Percentiles rank a stretch among this genome's conserved stretches.
Conservation (phyloP, 2,113 vertebrate genomes). For the Elanus axillaris region DNA sequence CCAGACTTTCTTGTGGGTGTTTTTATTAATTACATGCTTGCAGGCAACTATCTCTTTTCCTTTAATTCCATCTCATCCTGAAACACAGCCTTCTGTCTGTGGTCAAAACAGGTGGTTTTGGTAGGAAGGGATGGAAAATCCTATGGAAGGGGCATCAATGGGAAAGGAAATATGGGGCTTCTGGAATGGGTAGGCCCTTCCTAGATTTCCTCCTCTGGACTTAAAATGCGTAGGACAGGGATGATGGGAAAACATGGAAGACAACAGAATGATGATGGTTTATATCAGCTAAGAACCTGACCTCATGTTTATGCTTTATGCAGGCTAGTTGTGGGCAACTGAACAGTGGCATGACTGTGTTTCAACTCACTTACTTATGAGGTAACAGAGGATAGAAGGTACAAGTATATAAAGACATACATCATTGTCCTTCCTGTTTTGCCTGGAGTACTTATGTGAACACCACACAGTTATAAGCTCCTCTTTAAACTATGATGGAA, state of each 20-base stretch:
- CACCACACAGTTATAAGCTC: not conserved
- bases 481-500: not conserved
- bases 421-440: not conserved
- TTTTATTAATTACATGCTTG: not conserved
- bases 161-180: not conserved
- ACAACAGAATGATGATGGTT: not conserved
- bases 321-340: not conserved
- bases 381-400: not conserved
- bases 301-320: not conserved
- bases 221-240: not conserved
- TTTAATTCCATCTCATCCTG: not conserved
- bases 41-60: not conserved
- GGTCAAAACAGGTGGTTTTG: not conserved
- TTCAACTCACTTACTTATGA: not conserved
- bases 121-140: slow-evolving; percentile 5
- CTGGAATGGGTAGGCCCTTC: not conserved
- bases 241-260: not conserved
- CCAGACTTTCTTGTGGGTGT: not conserved
- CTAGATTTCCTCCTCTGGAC: slow-evolving; percentile 16
- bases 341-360: not conserved
- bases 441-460: not conserved
- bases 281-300: not conserved
- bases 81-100: slow-evolving; percentile 28
- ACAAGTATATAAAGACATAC: not conserved
- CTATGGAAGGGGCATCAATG: not conserved